Evolutionary conservation across 2,113 vertebrate genomes (phyloP), one percentile per base, ranked within the genome.

Genomic region (Pterocles orientalis): DNA sequence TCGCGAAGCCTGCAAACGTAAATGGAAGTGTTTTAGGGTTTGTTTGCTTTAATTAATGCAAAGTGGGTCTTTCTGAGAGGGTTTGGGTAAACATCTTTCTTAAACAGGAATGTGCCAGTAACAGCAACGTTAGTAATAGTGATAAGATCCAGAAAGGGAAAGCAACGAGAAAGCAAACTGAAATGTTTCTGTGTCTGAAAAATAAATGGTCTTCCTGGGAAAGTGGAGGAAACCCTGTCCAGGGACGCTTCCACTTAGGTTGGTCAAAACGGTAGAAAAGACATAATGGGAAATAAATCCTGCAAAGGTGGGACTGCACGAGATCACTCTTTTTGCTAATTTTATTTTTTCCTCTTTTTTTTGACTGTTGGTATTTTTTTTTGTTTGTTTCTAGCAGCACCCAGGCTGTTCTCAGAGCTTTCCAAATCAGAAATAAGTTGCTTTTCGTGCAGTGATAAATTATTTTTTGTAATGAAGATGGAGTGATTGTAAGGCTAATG

Each of bases 51-150:
- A 94, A 92, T 91, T 94, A 87, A 68, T 83, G 68, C 39, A 88
- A 94, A 96, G 66, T 48, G 47, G 75, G 47, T 85, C 75, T 95
- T 92, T 96, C 75, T 95, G 82, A 80, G 80, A 39, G 54, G 82
- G 80, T 95, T 96, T 95, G 68, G 91, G 95, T 96, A 94, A 96
- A 85, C 70, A 80, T 92, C 85, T 96, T 86, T 85, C 90, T 94
- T 90, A 82, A 96, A 85, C 62, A 80, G 41, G 61, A 62, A 66
- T 12, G 87, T 94, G 92, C 87, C 96, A 93, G 92, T 92, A 93
- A 94, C 87, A 96, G 93, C 95, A 94, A 90, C 41, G 7, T 93
- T 82, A 94, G 82, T 68, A 85, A 41, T 25, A 51, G 90, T 43
- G 89, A 95, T 96, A 95, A 96, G 92, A 77, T 47, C 4, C 18